Base-by-base conservation (phyloP, 1,140 invertebrate species). In the Drosophila guanche region DNA sequence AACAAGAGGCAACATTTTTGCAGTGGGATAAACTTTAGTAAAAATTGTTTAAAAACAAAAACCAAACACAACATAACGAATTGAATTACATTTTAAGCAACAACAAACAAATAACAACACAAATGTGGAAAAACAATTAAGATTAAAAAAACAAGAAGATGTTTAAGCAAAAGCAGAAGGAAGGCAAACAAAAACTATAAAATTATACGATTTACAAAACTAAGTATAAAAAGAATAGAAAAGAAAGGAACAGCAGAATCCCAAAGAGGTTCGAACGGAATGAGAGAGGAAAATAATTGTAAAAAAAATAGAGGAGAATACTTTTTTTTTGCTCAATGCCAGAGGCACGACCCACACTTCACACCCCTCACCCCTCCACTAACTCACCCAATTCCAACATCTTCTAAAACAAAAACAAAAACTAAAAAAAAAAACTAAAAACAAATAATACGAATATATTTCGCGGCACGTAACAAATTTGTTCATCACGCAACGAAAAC, bases 161-260 rank as follows among this genome's bases (percentile, higher is more conserved):
- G 45, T 52, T 59, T 42, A 70, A 58, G 63, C 33, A 23, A 27
- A 40, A 42, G 42, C 45, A 52, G 53, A 25, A 52, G 5, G 47
- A 73, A 57, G 53, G 0, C 40, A 46, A 51, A 54, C 43, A 63
- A 60, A 58, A 68, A 67, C 65, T 84, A 67, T 61, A 74, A 77
- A 73, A 86, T 67, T 81, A 86, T 86, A 86, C 68, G 65, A 85
- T 81, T 86, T 85, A 86, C 65, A 77, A 60, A 60, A 46, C 52
- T 73, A 73, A 65, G 53, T 40, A 41, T 50, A 62, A 29, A 52
- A 16, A 65, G 16, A 20, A 20, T 20, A 20, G 16, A 20, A 63
- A 54, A 12, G 22, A 47, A 48, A 29, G 46, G 43, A 33, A 59
- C 27, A 50, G 12, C 2, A 60, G 16, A 41, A 27, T 6, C 16